These are phyloP conservation scores for Poeciliopsis paucimaculata DNA, from an alignment of 2,797 vertebrate species.

Conservation along the genomic window DNA sequence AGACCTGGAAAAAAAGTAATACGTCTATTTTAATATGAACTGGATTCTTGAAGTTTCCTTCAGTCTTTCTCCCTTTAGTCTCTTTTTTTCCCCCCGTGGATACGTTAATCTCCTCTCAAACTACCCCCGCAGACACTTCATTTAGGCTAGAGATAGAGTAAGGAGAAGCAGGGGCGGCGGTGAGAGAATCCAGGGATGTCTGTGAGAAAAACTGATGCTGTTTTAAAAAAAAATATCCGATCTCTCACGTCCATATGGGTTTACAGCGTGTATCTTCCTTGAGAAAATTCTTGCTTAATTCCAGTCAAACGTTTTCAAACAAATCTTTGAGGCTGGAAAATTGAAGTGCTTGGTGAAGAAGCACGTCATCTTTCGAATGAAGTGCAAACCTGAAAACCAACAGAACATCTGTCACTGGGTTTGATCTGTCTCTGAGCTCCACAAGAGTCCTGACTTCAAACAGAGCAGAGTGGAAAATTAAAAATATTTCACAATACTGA, in stretches of 20 bases:
- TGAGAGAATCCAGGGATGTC: background rate
- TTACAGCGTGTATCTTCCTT: background rate
- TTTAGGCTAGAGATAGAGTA: constrained; percentile 49
- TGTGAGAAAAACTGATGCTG: background rate
- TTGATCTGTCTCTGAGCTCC: background rate
- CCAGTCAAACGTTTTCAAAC: background rate
- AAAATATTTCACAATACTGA: background rate
- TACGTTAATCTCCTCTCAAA: constrained; percentile 58
- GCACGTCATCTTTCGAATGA: constrained; percentile 26
- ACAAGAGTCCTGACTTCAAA: background rate
- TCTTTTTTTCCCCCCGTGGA: constrained; percentile 49
- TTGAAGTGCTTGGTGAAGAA: background rate
- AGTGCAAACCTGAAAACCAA: constrained; percentile 27
- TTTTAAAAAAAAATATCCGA: background rate
- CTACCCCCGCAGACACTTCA: constrained; percentile 62
- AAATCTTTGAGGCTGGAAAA: constrained; percentile 18
- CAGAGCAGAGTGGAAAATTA: background rate
- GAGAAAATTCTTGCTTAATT: background rate
- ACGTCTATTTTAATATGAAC: constrained; percentile 72
- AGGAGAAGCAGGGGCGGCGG: constrained; percentile 15
- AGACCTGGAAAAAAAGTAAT: constrained; percentile 37
- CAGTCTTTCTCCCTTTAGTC: constrained; percentile 44
- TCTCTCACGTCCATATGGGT: background rate
- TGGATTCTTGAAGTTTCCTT: constrained; percentile 61
- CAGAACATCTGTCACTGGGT: constrained; percentile 4